Base-by-base conservation (phyloP, 2,797 vertebrate genomes). In the Schizopygopsis pylzovi region DNA sequence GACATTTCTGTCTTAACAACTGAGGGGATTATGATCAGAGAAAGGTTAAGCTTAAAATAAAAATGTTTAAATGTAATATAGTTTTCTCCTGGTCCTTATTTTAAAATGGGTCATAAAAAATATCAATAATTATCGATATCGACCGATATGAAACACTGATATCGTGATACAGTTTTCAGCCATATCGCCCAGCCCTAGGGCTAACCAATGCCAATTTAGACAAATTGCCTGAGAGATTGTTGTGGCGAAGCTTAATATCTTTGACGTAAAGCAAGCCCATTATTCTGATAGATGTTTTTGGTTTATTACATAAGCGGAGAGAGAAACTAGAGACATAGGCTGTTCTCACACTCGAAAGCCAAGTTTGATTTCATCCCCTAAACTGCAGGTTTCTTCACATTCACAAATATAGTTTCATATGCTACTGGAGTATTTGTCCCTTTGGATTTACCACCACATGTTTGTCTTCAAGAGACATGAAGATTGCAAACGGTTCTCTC, bases 241-340 rank as follows among this genome's bases (percentile, higher is more conserved):
- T n/a, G 80, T 18, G 0, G 37, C 0, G 9, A 82, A 82, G n/a
- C 49, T 56, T 72, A 71, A 65, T 37, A n/a, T 47, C 33, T 39
- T 65, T 25, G 71, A 43, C 33, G 45, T 47, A 56, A 71, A 70
- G 49, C 16, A 61, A 80, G 41, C 54, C 47, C 49, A 65, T 75
- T 65, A 67, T 11, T 83, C 41, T 63, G 81, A 59, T 56, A 72
- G 16, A 83, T 84, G 59, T 15, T 83, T 84, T 77, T 77, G 82
- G 82, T 84, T 84, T 84, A 25, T 77, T 77, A 67, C 71, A 84
- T 84, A 77, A 84, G 72, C 2, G 1, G 13, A 28, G 65, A 67
- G 22, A 67, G 82, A 67, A 67, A 79, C 89, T 88, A 76, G 73
- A 1, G 80, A 86, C 86, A 65, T 37, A 8, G 13, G 61, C 61